Conservation (phyloP, 2,888 invertebrate species). For the Alloscopus bannaensis region DNA sequence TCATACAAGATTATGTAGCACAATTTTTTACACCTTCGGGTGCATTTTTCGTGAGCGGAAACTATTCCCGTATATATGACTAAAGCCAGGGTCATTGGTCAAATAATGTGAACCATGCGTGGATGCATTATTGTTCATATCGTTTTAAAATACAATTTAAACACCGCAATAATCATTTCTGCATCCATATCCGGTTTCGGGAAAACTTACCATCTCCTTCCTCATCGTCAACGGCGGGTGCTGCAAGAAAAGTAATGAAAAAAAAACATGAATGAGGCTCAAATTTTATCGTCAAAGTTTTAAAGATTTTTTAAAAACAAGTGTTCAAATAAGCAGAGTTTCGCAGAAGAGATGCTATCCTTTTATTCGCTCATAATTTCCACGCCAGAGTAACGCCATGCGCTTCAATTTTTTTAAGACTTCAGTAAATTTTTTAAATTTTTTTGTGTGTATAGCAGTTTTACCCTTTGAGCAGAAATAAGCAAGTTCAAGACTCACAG, state of each 20-base stretch:
- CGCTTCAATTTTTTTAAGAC: background rate
- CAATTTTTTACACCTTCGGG: background rate
- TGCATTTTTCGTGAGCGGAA: background rate
- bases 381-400: background rate
- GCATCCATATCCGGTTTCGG: slow-evolving; percentile 78
- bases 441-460: background rate
- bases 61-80: background rate
- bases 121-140: too few species aligned
- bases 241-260: slow-evolving; percentile 64
- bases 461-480: background rate
- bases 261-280: slow-evolving; percentile 22
- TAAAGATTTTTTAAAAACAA: background rate
- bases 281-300: background rate
- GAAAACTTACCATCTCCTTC: slow-evolving; percentile 70
- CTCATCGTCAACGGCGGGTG: slow-evolving; percentile 72
- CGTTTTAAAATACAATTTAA: too few species aligned
- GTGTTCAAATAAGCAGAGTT: background rate
- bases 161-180: background rate
- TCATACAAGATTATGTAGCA: background rate
- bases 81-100: too few species aligned
- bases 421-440: background rate
- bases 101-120: too few species aligned
- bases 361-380: slow-evolving; percentile 5
- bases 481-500: background rate
- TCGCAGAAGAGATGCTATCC: background rate